phyloP scores from a whole-genome alignment of 1,140 invertebrate species.

The Drosophila yakuba region DNA sequence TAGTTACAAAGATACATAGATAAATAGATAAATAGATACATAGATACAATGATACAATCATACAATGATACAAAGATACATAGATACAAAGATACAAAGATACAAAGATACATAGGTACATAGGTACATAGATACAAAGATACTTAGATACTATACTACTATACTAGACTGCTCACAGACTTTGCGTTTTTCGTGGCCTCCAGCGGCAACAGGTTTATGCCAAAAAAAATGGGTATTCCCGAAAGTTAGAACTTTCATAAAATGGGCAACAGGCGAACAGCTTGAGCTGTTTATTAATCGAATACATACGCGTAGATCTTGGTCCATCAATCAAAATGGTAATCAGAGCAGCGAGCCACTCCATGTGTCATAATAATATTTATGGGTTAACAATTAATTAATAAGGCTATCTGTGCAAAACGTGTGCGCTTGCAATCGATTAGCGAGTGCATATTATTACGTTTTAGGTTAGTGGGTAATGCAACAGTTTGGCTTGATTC shows the following conservation, averaged over 20 bases:
- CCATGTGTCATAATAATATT: conserved; percentile 5
- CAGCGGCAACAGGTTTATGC: conserved; percentile 14
- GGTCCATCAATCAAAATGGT: conserved; percentile 22
- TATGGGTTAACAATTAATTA: background rate
- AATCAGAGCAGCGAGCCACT: background rate
- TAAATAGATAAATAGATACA: too few species aligned
- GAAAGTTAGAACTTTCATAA: conserved; percentile 1
- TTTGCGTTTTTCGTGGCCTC: conserved; percentile 6
- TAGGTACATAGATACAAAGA: too few species aligned
- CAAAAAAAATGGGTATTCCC: background rate
- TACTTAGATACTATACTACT: background rate
- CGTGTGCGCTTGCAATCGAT: background rate
- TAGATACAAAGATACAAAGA: too few species aligned
- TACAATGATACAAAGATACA: too few species aligned
- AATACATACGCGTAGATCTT: background rate
- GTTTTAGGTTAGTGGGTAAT: background rate
- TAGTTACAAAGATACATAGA: too few species aligned
- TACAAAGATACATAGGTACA: too few species aligned
- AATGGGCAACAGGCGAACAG: background rate
- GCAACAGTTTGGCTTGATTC: background rate
- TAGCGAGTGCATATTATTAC: conserved; percentile 5
- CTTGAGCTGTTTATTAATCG: background rate
- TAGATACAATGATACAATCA: too few species aligned
- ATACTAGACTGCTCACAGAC: conserved; percentile 32
- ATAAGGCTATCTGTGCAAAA: conserved; percentile 2